Percentiles rank a stretch among this genome's conserved stretches.
Conservation (phyloP, 2,797 vertebrate genomes). For the Notoglanidium macrostoma region DNA sequence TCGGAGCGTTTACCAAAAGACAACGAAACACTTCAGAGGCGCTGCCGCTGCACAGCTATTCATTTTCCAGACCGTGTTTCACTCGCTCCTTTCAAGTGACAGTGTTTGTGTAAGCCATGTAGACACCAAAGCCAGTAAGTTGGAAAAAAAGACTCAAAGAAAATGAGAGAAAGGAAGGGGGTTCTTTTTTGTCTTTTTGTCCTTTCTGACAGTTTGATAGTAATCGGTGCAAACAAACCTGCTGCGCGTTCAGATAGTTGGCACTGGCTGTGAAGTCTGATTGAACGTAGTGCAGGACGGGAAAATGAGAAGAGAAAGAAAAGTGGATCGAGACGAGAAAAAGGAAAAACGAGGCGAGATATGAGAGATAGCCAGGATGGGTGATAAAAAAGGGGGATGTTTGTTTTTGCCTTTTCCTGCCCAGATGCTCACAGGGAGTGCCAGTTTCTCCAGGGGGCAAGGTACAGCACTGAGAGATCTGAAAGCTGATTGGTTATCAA, state of each 20-base stretch:
- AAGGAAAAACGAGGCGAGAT: slow-evolving; percentile 1
- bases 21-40: slow-evolving; percentile 50
- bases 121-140: slow-evolving; percentile 42
- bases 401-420: slow-evolving; percentile 49
- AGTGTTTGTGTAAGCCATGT: slow-evolving; percentile 52
- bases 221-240: slow-evolving; percentile 55
- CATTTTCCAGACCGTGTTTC: slow-evolving; percentile 46
- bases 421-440: slow-evolving; percentile 51
- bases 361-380: background rate
- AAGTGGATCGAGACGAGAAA: slow-evolving; percentile 7
- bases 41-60: slow-evolving; percentile 41
- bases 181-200: slow-evolving; percentile 34
- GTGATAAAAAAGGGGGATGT: slow-evolving; percentile 17
- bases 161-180: slow-evolving; percentile 30
- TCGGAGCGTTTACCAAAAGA: slow-evolving; percentile 46
- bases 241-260: slow-evolving; percentile 29
- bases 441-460: slow-evolving; percentile 35
- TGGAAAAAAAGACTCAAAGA: slow-evolving; percentile 27
- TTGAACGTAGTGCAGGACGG: slow-evolving; percentile 21
- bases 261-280: slow-evolving; percentile 28
- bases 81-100: slow-evolving; percentile 55
- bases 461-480: slow-evolving; percentile 12
- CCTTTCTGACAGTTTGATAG: slow-evolving; percentile 49
- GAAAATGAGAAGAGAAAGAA: slow-evolving; percentile 10
- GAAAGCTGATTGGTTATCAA: slow-evolving; percentile 51